phyloP scores from a whole-genome alignment of 2,888 invertebrate species.

The Pelosia muscerda region DNA sequence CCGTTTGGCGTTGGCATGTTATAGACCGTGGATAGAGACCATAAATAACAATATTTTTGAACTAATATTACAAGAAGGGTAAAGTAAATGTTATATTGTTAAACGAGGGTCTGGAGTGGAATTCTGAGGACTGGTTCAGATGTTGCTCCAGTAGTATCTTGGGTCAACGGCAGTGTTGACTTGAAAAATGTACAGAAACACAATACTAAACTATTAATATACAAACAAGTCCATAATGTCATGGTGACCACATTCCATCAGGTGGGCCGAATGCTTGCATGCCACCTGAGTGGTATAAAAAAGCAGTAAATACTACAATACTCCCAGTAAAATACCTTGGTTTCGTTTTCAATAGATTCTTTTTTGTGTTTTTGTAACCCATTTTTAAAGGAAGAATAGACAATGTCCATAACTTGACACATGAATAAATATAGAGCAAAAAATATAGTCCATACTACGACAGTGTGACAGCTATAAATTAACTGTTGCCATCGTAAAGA shows the following conservation, averaged over 20 bases:
- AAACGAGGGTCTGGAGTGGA: neutral
- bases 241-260: no score
- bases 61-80: constrained; percentile 19
- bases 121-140: neutral
- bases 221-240: neutral
- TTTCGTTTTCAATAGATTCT: neutral
- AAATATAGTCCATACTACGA: constrained; percentile 64
- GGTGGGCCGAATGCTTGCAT: no score
- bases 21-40: constrained; percentile 26
- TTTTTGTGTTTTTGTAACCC: constrained; percentile 12
- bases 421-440: constrained; percentile 60
- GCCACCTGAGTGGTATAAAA: no score
- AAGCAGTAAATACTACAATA: neutral
- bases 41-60: constrained; percentile 42
- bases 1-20: constrained; percentile 67
- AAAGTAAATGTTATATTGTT: neutral
- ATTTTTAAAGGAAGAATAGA: constrained; percentile 41
- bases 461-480: constrained; percentile 70
- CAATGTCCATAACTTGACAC: constrained; percentile 36
- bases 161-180: neutral
- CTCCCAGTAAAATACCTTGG: neutral
- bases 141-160: neutral
- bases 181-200: neutral
- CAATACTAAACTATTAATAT: neutral
- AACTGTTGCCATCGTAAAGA: constrained; percentile 68